phyloP scores from a whole-genome alignment of 2,797 vertebrate species.

The Nothura maculosa region DNA sequence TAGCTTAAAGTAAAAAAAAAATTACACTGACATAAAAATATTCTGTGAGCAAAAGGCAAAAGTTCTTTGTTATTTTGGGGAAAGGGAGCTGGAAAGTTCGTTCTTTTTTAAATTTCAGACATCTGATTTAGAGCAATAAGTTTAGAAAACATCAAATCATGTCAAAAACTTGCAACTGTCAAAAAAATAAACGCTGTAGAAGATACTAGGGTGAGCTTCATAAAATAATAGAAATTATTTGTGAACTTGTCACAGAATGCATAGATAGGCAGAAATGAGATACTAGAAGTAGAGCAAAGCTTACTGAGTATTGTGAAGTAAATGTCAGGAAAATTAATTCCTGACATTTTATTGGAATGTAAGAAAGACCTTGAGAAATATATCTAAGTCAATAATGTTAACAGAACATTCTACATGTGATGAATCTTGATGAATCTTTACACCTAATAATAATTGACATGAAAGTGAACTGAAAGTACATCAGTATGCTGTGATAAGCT shows the following conservation, averaged over 20 bases:
- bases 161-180: background rate
- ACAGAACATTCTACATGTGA: background rate
- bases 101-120: background rate
- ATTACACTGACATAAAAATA: background rate
- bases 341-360: background rate
- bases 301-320: background rate
- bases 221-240: background rate
- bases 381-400: background rate
- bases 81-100: too few relatives aligned
- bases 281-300: background rate
- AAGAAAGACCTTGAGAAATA: background rate
- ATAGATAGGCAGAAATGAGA: background rate
- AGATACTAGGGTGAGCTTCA: background rate
- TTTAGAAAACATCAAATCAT: background rate
- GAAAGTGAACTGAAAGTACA: background rate
- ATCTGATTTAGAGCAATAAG: background rate
- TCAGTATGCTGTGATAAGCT: background rate
- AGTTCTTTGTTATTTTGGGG: too few relatives aligned
- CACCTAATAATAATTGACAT: background rate
- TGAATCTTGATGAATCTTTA: background rate
- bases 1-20: background rate
- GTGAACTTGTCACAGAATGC: background rate
- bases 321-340: background rate
- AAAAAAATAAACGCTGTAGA: background rate
- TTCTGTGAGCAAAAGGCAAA: too few relatives aligned